Base-by-base conservation (phyloP, 2,113 vertebrate genomes). In the Xiphophorus couchianus region DNA sequence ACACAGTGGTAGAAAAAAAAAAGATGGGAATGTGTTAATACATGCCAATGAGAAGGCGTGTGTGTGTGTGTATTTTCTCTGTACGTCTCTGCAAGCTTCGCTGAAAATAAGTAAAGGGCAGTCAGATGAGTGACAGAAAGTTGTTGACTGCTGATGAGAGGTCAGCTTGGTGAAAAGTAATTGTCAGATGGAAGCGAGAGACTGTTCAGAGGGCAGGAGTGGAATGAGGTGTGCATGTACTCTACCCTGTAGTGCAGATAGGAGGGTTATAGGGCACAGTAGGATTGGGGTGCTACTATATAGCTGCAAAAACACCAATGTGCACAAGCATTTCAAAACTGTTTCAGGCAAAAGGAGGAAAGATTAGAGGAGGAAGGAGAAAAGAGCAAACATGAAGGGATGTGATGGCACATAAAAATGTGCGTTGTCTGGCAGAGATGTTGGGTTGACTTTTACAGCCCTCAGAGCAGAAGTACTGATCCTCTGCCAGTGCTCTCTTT, bases 111-210 rank as follows among this genome's bases (percentile, higher is more conserved):
- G 77, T 62, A 82, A 88, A 89, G 83, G 89, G 84, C 87, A 75
- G 79, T 71, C 69, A 78, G 79, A 88, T 92, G 86, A 86, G 85
- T 84, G 69, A 66, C 76, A 67, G 78, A 48, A 58, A 71, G 81
- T 63, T 77, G 86, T 86, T 78, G 33, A 76, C 37, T 33, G 69
- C 85, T 79, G 74, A 88, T 86, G 83, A 87, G 84, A 83, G 86
- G 88, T 88, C 85, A 81, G 77, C 84, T 73, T 71, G 79, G 83
- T 79, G 81, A 87, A 81, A 88, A 73, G 85, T 89, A 90, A 86
- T 88, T 89, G 87, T 86, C 79, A 83, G 78, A 86, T 76, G 78
- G 82, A 63, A 81, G 83, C 70, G 74, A 87, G 75, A 85, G 81
- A 85, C 62, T 84, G 44, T 83, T 76, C 58, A 70, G 70, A 70